Conservation (phyloP, 2,797 vertebrate species). For the Molossus molossus region DNA sequence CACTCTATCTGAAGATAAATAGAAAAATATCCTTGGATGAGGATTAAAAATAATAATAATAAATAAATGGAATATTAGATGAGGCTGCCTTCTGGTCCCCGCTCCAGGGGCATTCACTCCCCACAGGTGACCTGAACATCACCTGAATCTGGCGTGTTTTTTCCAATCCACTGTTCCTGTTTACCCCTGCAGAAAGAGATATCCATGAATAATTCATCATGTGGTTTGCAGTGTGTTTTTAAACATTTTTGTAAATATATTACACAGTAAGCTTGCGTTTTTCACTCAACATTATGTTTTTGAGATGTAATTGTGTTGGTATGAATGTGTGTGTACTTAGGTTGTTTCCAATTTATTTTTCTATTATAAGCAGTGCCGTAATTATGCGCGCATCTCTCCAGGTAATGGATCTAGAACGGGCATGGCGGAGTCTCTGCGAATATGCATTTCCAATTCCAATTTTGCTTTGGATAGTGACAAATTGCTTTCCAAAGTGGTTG, state of each 20-base stretch:
- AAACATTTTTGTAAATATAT: conserved; percentile 79
- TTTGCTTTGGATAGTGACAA: conserved; percentile 71
- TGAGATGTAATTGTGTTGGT: conserved; percentile 34
- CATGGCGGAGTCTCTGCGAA: conserved; percentile 9
- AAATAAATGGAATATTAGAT: background rate
- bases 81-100: background rate
- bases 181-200: conserved; percentile 63
- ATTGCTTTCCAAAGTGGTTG: conserved; percentile 67
- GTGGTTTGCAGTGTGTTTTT: conserved; percentile 71
- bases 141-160: background rate
- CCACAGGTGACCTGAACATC: fast-evolving
- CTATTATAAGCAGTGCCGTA: conserved; percentile 60
- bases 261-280: conserved; percentile 61
- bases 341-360: conserved; percentile 78
- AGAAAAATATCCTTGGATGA: too few species aligned
- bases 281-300: conserved; percentile 66
- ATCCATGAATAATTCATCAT: conserved; percentile 75
- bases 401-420: conserved; percentile 61
- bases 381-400: conserved; percentile 64
- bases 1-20: too few species aligned
- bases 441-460: conserved; percentile 66
- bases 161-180: background rate
- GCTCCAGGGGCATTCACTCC: background rate
- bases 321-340: background rate
- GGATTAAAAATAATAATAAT: too few species aligned